These are phyloP conservation scores for Caloenas nicobarica DNA, from an alignment of 2,113 vertebrate species.

Conservation along the genomic window DNA sequence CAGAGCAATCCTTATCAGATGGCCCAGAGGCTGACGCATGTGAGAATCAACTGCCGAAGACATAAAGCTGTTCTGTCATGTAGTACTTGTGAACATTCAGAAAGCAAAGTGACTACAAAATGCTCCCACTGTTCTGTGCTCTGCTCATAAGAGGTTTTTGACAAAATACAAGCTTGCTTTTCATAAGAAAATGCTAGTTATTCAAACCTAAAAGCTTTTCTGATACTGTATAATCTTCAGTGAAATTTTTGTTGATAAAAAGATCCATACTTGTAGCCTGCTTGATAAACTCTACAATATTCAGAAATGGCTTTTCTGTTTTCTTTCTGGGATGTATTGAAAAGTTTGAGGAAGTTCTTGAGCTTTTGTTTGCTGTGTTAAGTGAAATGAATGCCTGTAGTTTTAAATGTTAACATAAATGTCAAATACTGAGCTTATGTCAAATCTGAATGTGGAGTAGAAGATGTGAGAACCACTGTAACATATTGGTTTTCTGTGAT, in stretches of 20 bases:
- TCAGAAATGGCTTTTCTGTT: neutral
- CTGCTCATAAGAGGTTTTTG: neutral
- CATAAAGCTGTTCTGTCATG: neutral
- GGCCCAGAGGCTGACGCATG: neutral
- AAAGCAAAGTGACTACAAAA: neutral
- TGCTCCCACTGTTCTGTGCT: neutral
- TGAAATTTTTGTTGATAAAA: neutral
- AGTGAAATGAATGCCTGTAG: neutral
- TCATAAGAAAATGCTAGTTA: neutral
- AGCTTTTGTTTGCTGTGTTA: neutral
- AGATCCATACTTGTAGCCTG: neutral
- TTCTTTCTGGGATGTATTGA: neutral
- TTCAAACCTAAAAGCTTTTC: neutral
- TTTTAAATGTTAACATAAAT: neutral
- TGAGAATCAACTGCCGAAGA: neutral
- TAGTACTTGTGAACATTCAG: neutral
- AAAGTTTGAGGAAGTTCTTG: neutral
- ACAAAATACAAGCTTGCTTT: neutral
- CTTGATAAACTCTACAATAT: neutral
- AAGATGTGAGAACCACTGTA: neutral
- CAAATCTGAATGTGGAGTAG: neutral
- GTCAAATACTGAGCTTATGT: neutral
- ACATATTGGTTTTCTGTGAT: neutral
- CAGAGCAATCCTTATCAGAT: slow-evolving; percentile 24
- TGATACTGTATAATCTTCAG: neutral